Percentiles rank a stretch among this genome's conserved stretches.
Conservation (phyloP, 2,113 vertebrate species). For the Tragelaphus buxtoni region DNA sequence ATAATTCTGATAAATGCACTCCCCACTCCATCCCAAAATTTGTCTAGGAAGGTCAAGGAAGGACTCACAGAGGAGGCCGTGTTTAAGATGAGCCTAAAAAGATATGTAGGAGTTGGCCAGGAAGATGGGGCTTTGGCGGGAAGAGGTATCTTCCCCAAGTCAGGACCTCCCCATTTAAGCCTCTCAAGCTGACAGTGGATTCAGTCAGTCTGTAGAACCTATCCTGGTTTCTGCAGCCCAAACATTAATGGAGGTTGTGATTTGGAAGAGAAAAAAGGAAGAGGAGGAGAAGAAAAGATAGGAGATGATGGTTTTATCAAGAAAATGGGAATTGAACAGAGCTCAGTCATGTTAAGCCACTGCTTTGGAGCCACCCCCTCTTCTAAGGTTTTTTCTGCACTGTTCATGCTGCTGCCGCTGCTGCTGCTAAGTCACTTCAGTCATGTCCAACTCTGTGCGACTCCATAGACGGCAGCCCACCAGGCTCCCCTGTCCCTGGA, state of each 20-base stretch:
- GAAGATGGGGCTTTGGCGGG: rapidly evolving
- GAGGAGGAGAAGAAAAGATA: neutral
- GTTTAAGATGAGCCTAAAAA: neutral
- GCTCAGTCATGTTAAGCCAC: neutral
- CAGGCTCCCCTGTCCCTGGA: too few species aligned
- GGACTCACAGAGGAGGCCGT: neutral
- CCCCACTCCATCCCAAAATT: neutral
- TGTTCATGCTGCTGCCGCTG: too few species aligned
- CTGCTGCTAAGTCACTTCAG: too few species aligned
- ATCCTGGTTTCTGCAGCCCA: neutral
- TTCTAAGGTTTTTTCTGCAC: neutral
- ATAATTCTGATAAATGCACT: neutral
- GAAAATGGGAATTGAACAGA: neutral
- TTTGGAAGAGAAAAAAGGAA: neutral
- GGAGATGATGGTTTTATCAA: neutral
- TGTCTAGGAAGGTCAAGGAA: neutral
- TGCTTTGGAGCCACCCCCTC: rapidly evolving
- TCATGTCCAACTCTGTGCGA: too few species aligned
- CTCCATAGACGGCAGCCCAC: too few species aligned
- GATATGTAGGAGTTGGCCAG: neutral
- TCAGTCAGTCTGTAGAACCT: neutral
- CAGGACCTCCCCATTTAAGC: neutral
- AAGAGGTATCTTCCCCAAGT: neutral
- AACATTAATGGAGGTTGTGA: neutral
- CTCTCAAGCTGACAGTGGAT: neutral